These are phyloP conservation scores for Rhorus exstirpatorius DNA, from an alignment of 2,888 invertebrate species.

Conservation along the genomic window DNA sequence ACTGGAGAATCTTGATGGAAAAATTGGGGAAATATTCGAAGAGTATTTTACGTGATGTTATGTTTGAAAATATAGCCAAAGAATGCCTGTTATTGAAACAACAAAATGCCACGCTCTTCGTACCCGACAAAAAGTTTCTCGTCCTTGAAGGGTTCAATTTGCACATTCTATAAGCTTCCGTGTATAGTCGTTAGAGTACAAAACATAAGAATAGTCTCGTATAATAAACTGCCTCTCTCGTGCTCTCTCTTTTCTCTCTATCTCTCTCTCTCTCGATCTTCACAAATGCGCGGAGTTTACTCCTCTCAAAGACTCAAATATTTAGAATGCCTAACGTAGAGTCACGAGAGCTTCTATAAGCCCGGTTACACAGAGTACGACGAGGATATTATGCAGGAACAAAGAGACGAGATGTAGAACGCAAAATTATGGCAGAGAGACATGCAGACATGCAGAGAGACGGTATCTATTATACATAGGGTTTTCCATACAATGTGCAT, in stretches of 20 bases:
- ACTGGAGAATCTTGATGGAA: neutral
- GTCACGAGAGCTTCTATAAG: slow-evolving; percentile 44
- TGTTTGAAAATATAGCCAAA: neutral
- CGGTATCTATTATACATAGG: slow-evolving; percentile 16
- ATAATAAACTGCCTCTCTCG: slow-evolving; percentile 51
- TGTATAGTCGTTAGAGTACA: neutral
- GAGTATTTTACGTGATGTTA: neutral
- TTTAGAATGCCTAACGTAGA: slow-evolving; percentile 73
- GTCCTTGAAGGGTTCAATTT: slow-evolving; percentile 5
- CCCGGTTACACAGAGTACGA: slow-evolving; percentile 22
- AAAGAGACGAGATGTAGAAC: slow-evolving; percentile 37
- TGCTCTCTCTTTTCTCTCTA: slow-evolving; percentile 22
- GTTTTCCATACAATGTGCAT: neutral
- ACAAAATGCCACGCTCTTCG: neutral
- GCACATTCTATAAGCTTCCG: neutral
- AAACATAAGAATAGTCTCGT: neutral
- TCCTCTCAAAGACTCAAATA: slow-evolving; percentile 76
- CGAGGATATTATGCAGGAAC: slow-evolving; percentile 25
- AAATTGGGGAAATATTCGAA: neutral
- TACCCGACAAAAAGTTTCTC: neutral
- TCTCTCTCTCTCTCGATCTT: slow-evolving; percentile 37
- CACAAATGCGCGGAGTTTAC: slow-evolving; percentile 57
- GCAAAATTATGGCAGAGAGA: slow-evolving; percentile 37
- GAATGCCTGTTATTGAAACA: neutral
- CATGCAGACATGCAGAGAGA: slow-evolving; percentile 25